Evolutionary conservation across 2,888 invertebrate genomes (phyloP).

Genomic region (Oscheius sp.): DNA sequence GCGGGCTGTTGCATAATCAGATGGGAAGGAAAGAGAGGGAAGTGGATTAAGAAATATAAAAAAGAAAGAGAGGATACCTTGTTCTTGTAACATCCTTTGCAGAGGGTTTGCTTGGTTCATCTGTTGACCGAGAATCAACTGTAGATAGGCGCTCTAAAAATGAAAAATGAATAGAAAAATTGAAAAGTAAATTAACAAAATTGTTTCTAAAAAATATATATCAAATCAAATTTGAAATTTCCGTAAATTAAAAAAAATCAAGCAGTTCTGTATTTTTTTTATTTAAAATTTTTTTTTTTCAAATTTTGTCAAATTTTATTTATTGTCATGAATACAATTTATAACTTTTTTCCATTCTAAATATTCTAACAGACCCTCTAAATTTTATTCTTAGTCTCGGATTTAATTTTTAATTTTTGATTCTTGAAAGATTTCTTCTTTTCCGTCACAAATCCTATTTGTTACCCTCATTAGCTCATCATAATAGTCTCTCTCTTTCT

Average conservation of each 20-base stretch:
- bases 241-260: no score
- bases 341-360: no score
- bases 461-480: not conserved
- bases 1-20: conserved; percentile 13
- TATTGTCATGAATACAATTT: no score
- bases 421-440: no score
- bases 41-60: not conserved
- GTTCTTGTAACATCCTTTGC: conserved; percentile 24
- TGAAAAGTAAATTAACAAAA: not conserved
- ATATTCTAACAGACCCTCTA: no score
- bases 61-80: not conserved
- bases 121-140: conserved; percentile 41
- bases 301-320: no score
- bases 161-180: not conserved
- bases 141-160: conserved; percentile 43
- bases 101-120: conserved; percentile 31
- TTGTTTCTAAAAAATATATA: not conserved
- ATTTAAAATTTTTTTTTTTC: no score
- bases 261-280: no score
- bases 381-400: no score
- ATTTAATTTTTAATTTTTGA: no score
- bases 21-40: not conserved
- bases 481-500: not conserved
- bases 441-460: no score
- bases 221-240: no score